Base-by-base conservation (phyloP, 2,113 vertebrate genomes). In the Ploceus nigricollis region DNA sequence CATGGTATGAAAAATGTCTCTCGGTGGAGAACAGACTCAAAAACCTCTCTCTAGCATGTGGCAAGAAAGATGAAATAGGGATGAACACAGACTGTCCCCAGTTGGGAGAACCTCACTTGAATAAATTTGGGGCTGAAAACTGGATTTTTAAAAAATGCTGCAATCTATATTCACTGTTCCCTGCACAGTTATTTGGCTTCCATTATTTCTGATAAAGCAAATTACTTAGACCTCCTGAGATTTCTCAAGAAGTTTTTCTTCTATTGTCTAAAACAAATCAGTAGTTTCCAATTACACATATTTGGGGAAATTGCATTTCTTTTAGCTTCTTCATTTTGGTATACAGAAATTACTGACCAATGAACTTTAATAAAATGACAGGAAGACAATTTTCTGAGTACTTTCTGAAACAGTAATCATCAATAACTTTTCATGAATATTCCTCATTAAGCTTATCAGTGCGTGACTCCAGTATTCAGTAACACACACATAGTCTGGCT, bases 351-450 rank as follows among this genome's bases (percentile, higher is more conserved):
- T 69, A 17, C 39, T 75, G 42, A 93, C 14, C 66, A 91, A 58
- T 65, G 87, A 91, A 94, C 70, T 93, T 91, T 42, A 94, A 72
- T 79, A 70, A 82, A 93, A 87, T 12, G n/a, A 33, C 37, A 91
- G 27, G 14, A 88, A 81, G 30, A 83, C 13, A 72, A 64, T 93
- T 89, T 88, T 90, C 35, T 71, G 57, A 78, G 56, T 47, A 64
- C n/a, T 64, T 79, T 25, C 33, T 72, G 75, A 87, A 90, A 91
- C 28, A 90, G 71, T 77, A 89, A 82, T 76, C 28, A 90, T 73
- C 70, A 85, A 61, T 76, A 94, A 82, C 7, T 24, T 95, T 70
- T 71, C 60, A 81, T 33, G 44, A 92, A 86, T 81, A 87, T 70
- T 93, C n/a, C 53, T 84, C 33, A 76, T 87, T 87, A 85, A 91